Evolutionary conservation across 2,113 vertebrate species (phyloP).

Genomic region (Campylorhamphus procurvoides): DNA sequence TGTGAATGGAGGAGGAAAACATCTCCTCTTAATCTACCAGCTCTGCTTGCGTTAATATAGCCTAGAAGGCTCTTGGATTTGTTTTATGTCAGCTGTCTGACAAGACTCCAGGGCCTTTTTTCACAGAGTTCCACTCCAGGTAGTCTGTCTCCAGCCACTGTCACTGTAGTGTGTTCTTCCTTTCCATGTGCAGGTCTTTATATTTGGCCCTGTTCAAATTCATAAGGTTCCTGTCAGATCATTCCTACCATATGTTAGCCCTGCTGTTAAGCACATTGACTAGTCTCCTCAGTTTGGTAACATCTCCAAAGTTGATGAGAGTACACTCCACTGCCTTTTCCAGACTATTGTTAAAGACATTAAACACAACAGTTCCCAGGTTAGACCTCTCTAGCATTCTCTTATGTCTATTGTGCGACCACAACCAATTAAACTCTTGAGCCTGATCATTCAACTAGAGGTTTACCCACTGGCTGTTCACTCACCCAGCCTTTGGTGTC

Average conservation of each 20-base stretch:
- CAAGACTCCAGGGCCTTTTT: background rate
- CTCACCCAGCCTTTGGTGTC: background rate
- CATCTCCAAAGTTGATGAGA: background rate
- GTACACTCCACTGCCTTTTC: background rate
- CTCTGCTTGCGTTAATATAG: background rate
- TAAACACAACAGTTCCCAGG: background rate
- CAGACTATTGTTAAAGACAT: background rate
- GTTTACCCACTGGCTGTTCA: background rate
- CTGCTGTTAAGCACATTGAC: background rate
- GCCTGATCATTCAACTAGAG: background rate
- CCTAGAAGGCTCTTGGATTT: background rate
- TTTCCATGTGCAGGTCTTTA: background rate
- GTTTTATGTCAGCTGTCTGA: background rate
- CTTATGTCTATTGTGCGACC: background rate
- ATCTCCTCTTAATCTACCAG: background rate
- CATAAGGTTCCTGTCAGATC: background rate
- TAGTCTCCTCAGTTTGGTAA: background rate
- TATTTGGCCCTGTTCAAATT: background rate
- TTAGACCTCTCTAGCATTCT: background rate
- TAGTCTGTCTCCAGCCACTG: background rate
- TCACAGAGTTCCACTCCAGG: background rate
- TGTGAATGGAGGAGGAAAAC: background rate
- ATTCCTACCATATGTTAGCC: background rate
- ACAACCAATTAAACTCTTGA: background rate
- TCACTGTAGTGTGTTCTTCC: background rate